Percentiles rank a stretch among this genome's conserved stretches.
Conservation (phyloP, 2,113 vertebrate species). For the Melanerpes formicivorus region DNA sequence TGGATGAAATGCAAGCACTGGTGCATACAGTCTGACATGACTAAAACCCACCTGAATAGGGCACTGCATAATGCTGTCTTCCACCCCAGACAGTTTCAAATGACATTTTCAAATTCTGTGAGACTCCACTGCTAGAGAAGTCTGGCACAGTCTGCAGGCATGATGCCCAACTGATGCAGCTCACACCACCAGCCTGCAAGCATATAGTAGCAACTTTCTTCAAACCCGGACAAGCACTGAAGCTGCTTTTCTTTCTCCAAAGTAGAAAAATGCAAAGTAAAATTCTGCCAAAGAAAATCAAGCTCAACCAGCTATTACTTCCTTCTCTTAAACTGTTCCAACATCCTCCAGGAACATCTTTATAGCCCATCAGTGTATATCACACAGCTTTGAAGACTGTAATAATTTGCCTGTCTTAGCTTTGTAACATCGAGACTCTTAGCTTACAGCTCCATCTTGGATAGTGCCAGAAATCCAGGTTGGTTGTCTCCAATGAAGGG, state of each 20-base stretch:
- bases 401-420: background rate
- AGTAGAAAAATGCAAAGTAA: background rate
- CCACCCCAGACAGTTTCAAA: background rate
- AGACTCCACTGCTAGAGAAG: background rate
- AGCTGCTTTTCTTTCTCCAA: background rate
- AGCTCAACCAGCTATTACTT: background rate
- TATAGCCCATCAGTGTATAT: background rate
- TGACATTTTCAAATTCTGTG: background rate
- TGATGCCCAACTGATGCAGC: fast-evolving
- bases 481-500: background rate
- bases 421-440: background rate
- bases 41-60: background rate
- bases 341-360: background rate
- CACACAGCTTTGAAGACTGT: background rate
- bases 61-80: background rate
- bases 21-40: background rate
- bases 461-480: background rate
- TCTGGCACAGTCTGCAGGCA: background rate
- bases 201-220: background rate
- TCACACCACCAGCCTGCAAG: background rate
- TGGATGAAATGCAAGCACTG: background rate
- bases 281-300: background rate
- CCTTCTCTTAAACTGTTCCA: background rate
- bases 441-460: background rate
- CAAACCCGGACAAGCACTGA: background rate